A percentile compares a stretch with the other conserved stretches of the same genome.
phyloP scores from a whole-genome alignment of 1,140 invertebrate genomes.

The Apis florea region DNA sequence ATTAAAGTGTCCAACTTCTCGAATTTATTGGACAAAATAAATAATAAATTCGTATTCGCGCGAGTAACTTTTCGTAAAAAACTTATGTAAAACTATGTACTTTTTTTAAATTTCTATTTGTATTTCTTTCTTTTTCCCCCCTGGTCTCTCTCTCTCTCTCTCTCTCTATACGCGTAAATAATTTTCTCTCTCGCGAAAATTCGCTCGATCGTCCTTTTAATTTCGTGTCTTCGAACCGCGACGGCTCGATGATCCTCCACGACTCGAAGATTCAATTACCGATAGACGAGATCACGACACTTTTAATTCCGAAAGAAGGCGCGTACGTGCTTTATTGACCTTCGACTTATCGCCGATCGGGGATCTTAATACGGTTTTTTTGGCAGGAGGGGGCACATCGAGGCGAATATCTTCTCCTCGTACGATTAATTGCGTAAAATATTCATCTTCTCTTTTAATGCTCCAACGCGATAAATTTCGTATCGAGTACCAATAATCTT shows the following conservation, averaged over 20 bases:
- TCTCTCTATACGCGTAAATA: no score
- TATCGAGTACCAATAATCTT: neutral
- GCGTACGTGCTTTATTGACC: slow-evolving; percentile 75
- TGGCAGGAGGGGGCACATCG: slow-evolving; percentile 15
- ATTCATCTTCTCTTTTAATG: neutral
- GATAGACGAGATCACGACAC: slow-evolving; percentile 66
- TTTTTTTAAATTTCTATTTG: neutral
- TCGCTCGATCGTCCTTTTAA: neutral
- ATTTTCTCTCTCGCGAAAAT: no score
- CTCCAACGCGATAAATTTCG: neutral
- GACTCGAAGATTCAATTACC: slow-evolving; percentile 76
- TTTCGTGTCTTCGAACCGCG: neutral
- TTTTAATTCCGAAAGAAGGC: slow-evolving; percentile 68
- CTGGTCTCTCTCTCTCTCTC: no score
- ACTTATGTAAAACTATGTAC: neutral
- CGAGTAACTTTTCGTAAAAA: slow-evolving; percentile 27
- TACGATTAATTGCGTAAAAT: slow-evolving; percentile 46
- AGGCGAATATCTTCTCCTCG: neutral
- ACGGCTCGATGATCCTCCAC: neutral
- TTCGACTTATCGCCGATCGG: slow-evolving; percentile 63
- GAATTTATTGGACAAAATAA: slow-evolving; percentile 72
- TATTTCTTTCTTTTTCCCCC: no score
- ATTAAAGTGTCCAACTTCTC: slow-evolving; percentile 78
- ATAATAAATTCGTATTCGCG: slow-evolving; percentile 53
- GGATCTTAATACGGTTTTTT: slow-evolving; percentile 60